These are phyloP conservation scores for Pecten maximus DNA, from an alignment of 2,888 invertebrate genomes.

Conservation along the genomic window DNA sequence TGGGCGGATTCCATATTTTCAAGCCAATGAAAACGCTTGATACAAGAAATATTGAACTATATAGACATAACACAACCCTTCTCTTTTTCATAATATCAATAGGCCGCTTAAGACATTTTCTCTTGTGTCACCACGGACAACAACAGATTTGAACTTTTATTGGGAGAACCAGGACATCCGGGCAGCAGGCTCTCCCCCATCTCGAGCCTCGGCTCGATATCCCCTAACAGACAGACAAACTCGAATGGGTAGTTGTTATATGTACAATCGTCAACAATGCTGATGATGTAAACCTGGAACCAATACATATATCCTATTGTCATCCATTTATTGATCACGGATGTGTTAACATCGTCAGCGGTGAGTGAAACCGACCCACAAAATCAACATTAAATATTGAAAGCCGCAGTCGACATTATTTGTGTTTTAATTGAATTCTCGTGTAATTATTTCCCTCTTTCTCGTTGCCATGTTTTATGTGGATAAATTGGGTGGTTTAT, in stretches of 20 bases:
- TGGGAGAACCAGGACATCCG: neutral
- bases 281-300: constrained; percentile 1
- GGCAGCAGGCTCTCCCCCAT: constrained; percentile 17
- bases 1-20: too few relatives aligned
- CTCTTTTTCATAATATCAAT: too few relatives aligned
- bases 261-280: constrained; percentile 1
- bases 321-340: neutral
- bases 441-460: neutral
- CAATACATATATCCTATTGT: constrained; percentile 1
- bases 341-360: neutral
- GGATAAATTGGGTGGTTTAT: neutral
- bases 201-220: neutral
- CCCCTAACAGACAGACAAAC: neutral
- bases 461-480: neutral
- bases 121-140: too few relatives aligned
- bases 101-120: too few relatives aligned
- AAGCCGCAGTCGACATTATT: neutral
- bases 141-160: too few relatives aligned
- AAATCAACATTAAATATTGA: constrained; percentile 32
- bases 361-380: constrained; percentile 26
- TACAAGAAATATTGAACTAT: too few relatives aligned
- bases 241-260: neutral
- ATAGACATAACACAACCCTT: too few relatives aligned
- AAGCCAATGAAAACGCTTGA: too few relatives aligned
- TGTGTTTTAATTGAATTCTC: constrained; percentile 11